These are phyloP conservation scores for Thamnophis sirtalis DNA, from an alignment of 2,113 vertebrate genomes.

Conservation along the genomic window DNA sequence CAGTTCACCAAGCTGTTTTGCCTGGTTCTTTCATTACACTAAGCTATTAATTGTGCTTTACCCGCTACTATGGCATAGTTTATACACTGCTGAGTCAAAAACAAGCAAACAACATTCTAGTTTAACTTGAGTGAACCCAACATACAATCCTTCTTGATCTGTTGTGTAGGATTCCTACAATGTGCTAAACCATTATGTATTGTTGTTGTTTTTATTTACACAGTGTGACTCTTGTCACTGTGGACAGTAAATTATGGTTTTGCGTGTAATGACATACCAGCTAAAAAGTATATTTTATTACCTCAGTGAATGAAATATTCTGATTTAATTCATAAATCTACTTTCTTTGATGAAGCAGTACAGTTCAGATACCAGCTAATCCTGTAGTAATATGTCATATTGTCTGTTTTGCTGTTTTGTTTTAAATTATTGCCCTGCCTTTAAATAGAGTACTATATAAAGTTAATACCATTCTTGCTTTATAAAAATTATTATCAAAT, in stretches of 20 bases:
- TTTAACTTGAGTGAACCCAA: neutral
- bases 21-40: neutral
- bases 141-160: neutral
- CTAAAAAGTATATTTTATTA: neutral
- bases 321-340: neutral
- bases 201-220: neutral
- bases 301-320: neutral
- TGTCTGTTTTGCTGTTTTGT: neutral
- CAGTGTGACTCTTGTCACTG: neutral
- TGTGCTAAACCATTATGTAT: neutral
- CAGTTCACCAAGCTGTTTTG: neutral
- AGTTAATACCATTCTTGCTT: neutral
- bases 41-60: neutral
- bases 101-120: neutral
- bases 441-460: neutral
- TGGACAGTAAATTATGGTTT: neutral
- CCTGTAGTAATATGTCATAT: neutral
- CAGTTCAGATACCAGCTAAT: neutral
- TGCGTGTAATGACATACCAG: neutral
- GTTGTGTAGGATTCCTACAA: neutral
- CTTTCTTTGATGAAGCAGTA: neutral
- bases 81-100: neutral
- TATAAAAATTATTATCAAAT: neutral
- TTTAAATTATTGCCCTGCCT: neutral
- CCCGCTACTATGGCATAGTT: neutral